phyloP scores from a whole-genome alignment of 2,888 invertebrate genomes.

The Heliconius cydno region DNA sequence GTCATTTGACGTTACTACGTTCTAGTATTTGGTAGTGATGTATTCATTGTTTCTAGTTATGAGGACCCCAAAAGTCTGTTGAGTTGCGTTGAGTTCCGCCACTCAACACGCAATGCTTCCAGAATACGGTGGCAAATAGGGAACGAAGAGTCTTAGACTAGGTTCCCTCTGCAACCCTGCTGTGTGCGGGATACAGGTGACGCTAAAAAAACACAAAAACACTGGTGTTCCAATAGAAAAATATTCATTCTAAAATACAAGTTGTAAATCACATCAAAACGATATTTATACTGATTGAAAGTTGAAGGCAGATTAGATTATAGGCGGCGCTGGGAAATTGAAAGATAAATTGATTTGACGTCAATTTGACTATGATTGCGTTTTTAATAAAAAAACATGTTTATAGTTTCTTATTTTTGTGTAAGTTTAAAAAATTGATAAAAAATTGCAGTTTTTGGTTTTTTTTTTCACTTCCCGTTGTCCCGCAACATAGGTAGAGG shows the following conservation, averaged over 20 bases:
- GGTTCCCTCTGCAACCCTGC: too few species aligned
- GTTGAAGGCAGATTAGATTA: slow-evolving; percentile 36
- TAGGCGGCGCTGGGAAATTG: slow-evolving; percentile 31
- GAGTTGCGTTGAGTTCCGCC: too few species aligned
- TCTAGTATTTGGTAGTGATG: neutral
- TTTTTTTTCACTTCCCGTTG: too few species aligned
- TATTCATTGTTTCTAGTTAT: neutral
- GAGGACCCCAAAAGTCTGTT: neutral
- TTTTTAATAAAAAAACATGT: slow-evolving; percentile 1
- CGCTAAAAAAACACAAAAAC: too few species aligned
- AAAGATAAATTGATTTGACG: slow-evolving; percentile 28
- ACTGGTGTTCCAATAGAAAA: neutral
- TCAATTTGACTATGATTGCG: slow-evolving; percentile 28
- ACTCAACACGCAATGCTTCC: too few species aligned
- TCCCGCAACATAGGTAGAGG: too few species aligned
- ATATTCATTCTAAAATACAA: slow-evolving; percentile 31
- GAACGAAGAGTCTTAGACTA: too few species aligned
- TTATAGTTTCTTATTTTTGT: neutral
- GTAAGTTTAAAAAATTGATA: neutral
- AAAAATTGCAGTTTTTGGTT: neutral
- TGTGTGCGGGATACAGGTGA: too few species aligned
- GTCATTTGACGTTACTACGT: neutral
- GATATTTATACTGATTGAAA: slow-evolving; percentile 44
- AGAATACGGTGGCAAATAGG: too few species aligned
- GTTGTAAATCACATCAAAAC: slow-evolving; percentile 41